Base-by-base conservation (phyloP, 2,797 vertebrate genomes). In the Hemitrygon akajei region DNA sequence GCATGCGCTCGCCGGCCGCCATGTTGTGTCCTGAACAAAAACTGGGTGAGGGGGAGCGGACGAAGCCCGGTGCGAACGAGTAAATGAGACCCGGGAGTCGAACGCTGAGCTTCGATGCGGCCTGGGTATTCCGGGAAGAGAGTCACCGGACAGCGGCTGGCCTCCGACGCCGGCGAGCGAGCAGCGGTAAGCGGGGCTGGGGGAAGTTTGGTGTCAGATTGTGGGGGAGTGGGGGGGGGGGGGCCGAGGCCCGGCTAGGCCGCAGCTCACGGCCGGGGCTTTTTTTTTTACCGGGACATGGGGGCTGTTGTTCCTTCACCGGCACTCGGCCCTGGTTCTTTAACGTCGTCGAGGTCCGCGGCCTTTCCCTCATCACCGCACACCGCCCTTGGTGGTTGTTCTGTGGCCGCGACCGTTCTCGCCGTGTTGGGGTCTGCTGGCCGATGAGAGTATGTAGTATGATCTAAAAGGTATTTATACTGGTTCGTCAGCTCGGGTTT, bases 151-250 rank as follows among this genome's bases (percentile, higher is more conserved):
- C 1, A 89, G 7, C n/a, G 30, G 16, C 18, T 10, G 3, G 20
- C 60, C 14, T 37, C 16, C 60, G 30, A 16, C 58, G 27, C 7
- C 60, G 27, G 60, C 63, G n/a, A 34, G 27, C 1, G 63, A 87
- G 84, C 60, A n/a, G n/a, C 58, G 84, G 86, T 89, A 69, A 89
- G 86, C 9, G 60, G 18, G 60, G 60, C 86, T n/a, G 86, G 60
- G 86, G 20, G 37, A 86, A 89, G n/a, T 89, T 69, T 89, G 60
- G 16, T 58, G 16, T 1, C 2, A 27, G 60, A n/a, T 66, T 60
- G n/a, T 86, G 86, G 86, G 86, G 20, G 86, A n/a, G 86, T 60
- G n/a, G 86, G 86, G 86, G 86, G 20, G 86, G n/a, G 86, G 63
- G n/a, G 47, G 60, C 63, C 86, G 60, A 89, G 86, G 86, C 86